phyloP scores from a whole-genome alignment of 2,113 vertebrate genomes.

The Chinchilla lanigera region DNA sequence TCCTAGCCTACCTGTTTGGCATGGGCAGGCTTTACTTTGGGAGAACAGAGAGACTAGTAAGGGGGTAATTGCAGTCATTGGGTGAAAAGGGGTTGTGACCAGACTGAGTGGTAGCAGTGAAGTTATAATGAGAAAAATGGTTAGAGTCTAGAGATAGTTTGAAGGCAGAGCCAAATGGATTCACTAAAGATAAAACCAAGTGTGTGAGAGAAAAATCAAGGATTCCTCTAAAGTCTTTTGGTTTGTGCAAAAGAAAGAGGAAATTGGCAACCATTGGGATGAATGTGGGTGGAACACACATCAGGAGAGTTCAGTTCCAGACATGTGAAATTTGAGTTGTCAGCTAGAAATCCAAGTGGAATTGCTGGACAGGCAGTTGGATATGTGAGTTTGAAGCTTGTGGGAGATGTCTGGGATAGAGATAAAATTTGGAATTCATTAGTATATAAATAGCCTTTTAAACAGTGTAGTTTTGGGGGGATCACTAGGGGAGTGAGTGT shows the following conservation, averaged over 20 bases:
- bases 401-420: background rate
- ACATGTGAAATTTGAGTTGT: conserved; percentile 35
- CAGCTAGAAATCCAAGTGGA: conserved; percentile 48
- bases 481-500: background rate
- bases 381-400: background rate
- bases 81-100: background rate
- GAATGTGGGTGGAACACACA: background rate
- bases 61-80: too few relatives aligned
- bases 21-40: background rate
- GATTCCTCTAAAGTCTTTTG: background rate
- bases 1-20: background rate
- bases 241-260: conserved; percentile 6
- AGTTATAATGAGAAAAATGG: background rate
- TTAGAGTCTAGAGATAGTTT: background rate
- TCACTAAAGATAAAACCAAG: background rate
- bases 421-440: conserved; percentile 45
- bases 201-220: background rate
- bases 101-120: background rate
- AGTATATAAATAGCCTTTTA: background rate
- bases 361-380: background rate
- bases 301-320: conserved; percentile 1
- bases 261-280: background rate
- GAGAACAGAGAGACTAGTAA: background rate
- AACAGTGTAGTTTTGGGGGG: background rate
- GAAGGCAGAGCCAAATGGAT: conserved; percentile 17